These are phyloP conservation scores for Gerris buenoi DNA, from an alignment of 1,140 invertebrate genomes.

Conservation along the genomic window DNA sequence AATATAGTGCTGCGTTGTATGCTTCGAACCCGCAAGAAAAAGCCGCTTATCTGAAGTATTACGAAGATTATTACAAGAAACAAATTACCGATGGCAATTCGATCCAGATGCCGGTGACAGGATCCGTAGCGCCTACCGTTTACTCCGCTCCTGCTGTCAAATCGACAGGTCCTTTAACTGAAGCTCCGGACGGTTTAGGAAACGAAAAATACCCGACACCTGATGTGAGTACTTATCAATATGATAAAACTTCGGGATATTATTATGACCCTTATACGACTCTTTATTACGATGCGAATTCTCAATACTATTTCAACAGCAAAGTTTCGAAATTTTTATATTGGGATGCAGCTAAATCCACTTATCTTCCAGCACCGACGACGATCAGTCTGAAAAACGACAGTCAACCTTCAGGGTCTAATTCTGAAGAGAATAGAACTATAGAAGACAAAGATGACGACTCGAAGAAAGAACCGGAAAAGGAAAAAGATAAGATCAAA, in stretches of 20 bases:
- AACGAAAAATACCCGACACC: constrained; percentile 39
- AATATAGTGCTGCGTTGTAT: constrained; percentile 62
- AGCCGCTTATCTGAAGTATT: constrained; percentile 57
- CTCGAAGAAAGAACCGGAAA: constrained; percentile 20
- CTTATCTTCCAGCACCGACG: constrained; percentile 59
- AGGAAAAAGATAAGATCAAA: constrained; percentile 47
- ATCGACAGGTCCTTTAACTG: constrained; percentile 22
- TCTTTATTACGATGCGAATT: constrained; percentile 89
- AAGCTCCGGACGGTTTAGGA: constrained; percentile 34
- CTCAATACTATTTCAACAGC: constrained; percentile 86
- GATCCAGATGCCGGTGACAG: constrained; percentile 36
- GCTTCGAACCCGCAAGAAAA: constrained; percentile 58
- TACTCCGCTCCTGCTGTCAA: constrained; percentile 71
- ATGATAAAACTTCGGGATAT: constrained; percentile 88
- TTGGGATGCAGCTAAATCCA: constrained; percentile 72
- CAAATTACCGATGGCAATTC: constrained; percentile 41
- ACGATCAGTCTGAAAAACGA: constrained; percentile 25
- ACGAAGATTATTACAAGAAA: constrained; percentile 63
- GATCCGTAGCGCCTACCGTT: constrained; percentile 39
- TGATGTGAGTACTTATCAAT: constrained; percentile 80
- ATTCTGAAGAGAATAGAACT: constrained; percentile 15
- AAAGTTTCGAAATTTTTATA: constrained; percentile 83
- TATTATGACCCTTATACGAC: constrained; percentile 88
- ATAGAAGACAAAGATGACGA: constrained; percentile 29
- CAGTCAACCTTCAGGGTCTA: constrained; percentile 23